Conservation (phyloP, 2,797 vertebrate genomes). For the Pelodytes ibericus region DNA sequence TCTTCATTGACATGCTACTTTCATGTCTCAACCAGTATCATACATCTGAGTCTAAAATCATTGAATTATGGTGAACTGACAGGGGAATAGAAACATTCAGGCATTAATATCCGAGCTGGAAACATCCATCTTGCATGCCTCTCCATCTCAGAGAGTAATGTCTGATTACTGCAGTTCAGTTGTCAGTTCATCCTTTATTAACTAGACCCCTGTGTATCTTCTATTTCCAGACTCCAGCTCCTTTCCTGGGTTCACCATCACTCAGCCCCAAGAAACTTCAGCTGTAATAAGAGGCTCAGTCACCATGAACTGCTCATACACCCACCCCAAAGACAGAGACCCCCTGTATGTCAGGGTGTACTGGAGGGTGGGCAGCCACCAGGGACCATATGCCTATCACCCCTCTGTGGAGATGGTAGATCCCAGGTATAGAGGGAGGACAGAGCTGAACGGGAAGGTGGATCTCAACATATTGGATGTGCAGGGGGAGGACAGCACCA, state of each 20-base stretch:
- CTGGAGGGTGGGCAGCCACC: conserved; percentile 18
- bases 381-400: conserved; percentile 36
- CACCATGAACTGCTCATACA: conserved; percentile 15
- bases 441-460: neutral
- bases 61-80: too few species aligned
- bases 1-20: too few species aligned
- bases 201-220: too few species aligned
- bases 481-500: neutral
- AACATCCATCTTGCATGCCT: too few species aligned
- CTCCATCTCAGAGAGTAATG: too few species aligned
- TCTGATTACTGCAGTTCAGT: too few species aligned
- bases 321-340: neutral
- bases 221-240: neutral
- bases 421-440: conserved; percentile 5
- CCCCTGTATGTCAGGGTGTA: too few species aligned
- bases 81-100: too few species aligned
- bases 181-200: too few species aligned
- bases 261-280: neutral
- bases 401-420: conserved; percentile 29
- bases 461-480: conserved; percentile 15
- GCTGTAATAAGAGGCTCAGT: neutral
- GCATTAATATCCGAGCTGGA: too few species aligned
- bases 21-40: too few species aligned
- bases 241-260: neutral
- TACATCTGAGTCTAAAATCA: too few species aligned